These are phyloP conservation scores for Tokudaia tokunoshimensis DNA, from an alignment of 2,797 vertebrate species.

Conservation along the genomic window DNA sequence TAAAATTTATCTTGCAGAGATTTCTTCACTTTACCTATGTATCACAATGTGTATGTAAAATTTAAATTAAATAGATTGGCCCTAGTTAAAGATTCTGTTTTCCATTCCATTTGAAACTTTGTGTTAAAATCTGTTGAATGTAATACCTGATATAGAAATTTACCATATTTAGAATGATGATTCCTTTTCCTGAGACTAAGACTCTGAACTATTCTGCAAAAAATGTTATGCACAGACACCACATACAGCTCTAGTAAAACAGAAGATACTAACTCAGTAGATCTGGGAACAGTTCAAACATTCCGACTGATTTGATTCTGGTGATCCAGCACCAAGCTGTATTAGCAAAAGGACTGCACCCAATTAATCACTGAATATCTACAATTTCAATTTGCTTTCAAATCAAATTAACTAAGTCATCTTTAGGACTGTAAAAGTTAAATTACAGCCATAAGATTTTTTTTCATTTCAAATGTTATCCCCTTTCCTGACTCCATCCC, in stretches of 20 bases:
- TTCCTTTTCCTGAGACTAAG: conserved; percentile 12
- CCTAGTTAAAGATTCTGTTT: conserved; percentile 43
- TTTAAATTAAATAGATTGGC: conserved; percentile 54
- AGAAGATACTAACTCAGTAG: conserved; percentile 13
- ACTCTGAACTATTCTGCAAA: background rate
- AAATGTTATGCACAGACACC: background rate
- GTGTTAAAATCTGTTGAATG: conserved; percentile 11
- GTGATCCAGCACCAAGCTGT: background rate
- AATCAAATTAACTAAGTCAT: conserved; percentile 24
- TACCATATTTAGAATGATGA: conserved; percentile 8
- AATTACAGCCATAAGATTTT: background rate
- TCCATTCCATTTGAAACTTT: background rate
- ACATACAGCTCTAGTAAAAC: background rate
- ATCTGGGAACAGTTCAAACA: background rate
- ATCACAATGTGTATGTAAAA: conserved; percentile 16
- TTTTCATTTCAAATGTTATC: background rate
- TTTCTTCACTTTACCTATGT: background rate
- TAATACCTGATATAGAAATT: conserved; percentile 9
- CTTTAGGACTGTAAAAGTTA: conserved; percentile 37
- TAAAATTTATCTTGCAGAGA: conserved; percentile 8
- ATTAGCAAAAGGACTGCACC: background rate
- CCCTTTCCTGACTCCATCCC: no score
- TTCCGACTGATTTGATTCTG: background rate
- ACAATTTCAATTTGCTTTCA: background rate
- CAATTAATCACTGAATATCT: background rate